Base-by-base conservation (phyloP, 1,140 invertebrate species). In the Lineus longissimus region DNA sequence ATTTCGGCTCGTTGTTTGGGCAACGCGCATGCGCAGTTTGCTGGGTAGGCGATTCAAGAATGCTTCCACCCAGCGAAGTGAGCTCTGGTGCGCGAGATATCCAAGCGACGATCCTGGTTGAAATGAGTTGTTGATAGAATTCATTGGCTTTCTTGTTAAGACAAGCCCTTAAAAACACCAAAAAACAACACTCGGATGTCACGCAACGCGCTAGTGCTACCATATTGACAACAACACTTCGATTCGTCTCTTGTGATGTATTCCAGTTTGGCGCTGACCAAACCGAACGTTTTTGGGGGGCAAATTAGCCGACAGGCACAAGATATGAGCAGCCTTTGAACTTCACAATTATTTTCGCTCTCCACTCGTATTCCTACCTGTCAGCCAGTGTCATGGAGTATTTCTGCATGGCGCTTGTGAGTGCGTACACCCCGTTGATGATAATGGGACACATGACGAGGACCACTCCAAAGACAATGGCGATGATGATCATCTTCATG, bases 321-420 rank as follows among this genome's bases (percentile, higher is more conserved):
- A n/a, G n/a, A 31, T 31, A 25, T 57, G 23, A 31, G 27, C 36
- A 19, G n/a, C 6, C 4, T 7, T 6, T 19, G 47, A n/a, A 43
- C n/a, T 27, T 6, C n/a, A 51, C n/a, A n/a, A n/a, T 51, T n/a
- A 51, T 23, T 51, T 27, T 36, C 33, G 33, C 4, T 36, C 15
- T 36, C 6, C 6, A 9, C 4, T 57, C 2, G 55, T 57, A 15
- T 2, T 59, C 67, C 22, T 63, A 77, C 76, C 73, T 72, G 59
- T 74, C 70, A 1, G 73, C 74, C 2, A 77, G 66, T 1, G 66
- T 66, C 9, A 72, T 63, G 55, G 71, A 75, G 54, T 74, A 77
- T 40, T 69, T 68, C 36, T 77, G 76, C 19, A 77, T 73, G 40
- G 73, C 69, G 22, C 71, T 69, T 9, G 76, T 77, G 13, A 77